These are phyloP conservation scores for Drepana arcuata DNA, from an alignment of 1,140 invertebrate species.

Conservation along the genomic window DNA sequence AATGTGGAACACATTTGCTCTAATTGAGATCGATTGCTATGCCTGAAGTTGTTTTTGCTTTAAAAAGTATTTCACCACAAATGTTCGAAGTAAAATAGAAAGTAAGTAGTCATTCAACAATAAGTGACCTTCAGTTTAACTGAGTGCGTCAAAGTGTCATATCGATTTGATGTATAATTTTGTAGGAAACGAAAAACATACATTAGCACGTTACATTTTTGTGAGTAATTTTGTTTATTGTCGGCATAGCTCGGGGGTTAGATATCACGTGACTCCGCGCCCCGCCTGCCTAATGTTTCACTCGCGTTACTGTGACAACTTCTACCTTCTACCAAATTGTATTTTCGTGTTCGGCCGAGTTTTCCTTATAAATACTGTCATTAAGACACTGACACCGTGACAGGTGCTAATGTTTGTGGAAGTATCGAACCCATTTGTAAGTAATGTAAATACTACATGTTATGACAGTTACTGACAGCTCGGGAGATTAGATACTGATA, in stretches of 20 bases:
- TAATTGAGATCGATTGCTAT: too few species aligned
- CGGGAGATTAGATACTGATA: slow-evolving; percentile 7
- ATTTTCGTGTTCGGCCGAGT: slow-evolving; percentile 65
- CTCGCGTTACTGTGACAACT: slow-evolving; percentile 63
- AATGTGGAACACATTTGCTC: too few species aligned
- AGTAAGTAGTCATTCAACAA: too few species aligned
- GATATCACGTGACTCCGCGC: too few species aligned
- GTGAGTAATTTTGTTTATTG: slow-evolving; percentile 37
- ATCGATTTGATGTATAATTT: too few species aligned
- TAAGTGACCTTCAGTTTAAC: too few species aligned
- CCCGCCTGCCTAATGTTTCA: slow-evolving; percentile 56
- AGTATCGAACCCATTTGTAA: slow-evolving; percentile 56
- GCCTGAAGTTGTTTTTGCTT: too few species aligned
- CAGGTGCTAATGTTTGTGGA: slow-evolving; percentile 62
- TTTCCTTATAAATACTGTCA: slow-evolving; percentile 71
- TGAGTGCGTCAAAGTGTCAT: too few species aligned
- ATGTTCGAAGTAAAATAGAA: too few species aligned
- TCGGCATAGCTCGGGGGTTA: too few species aligned
- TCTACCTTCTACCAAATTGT: slow-evolving; percentile 66
- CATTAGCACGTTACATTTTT: slow-evolving; percentile 31
- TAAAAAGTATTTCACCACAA: too few species aligned
- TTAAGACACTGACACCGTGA: slow-evolving; percentile 62
- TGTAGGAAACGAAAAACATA: slow-evolving; percentile 15
- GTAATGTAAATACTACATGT: slow-evolving; percentile 46
- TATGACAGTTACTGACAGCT: slow-evolving; percentile 22